Base-by-base conservation (phyloP, 2,113 vertebrate species). In the Lucifuga dentata region DNA sequence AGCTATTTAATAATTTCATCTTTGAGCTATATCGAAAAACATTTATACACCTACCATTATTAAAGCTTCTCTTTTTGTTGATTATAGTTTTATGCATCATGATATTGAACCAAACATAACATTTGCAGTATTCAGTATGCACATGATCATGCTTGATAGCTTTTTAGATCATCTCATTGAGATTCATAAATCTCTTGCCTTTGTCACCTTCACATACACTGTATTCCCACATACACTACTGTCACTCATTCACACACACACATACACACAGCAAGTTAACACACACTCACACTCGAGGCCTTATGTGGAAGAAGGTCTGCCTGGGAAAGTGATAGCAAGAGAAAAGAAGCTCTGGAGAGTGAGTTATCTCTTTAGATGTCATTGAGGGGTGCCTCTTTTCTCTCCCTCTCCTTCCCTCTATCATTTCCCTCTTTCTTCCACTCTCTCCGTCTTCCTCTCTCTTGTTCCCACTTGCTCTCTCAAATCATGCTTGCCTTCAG, bases 311-410 rank as follows among this genome's bases (percentile, higher is more conserved):
- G 62, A 57, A 84, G 59, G 19, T 38, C 72, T 87, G 88, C 84
- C 86, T 89, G 84, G 78, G 86, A 89, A 91, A 88, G 82, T 88
- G 89, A 91, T 91, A 90, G 89, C 75, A 74, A 76, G 68, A 84
- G 83, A 88, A 87, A 87, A 87, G 81, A 85, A 86, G 81, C 87
- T 88, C 84, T 84, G 79, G 84, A 86, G 88, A 87, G 87, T 76
- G 82, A 90, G 85, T 92, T 92, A 88, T 93, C 89, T 88, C 76
- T 80, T 80, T 78, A 84, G 86, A 86, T 90, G 89, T 87, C 85
- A 90, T 90, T 90, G 88, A 88, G 86, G 81, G 86, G 83, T 51
- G 84, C 80, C 82, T 87, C 83, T 65, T 86, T 81, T 84, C 83
- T 86, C 74, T 76, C 62, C 67, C 80, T 75, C 70, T 82, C 72